A percentile compares a stretch with the other conserved stretches of the same genome.
These are phyloP conservation scores for Dasypolia templi DNA, from an alignment of 2,888 invertebrate genomes.

Conservation along the genomic window DNA sequence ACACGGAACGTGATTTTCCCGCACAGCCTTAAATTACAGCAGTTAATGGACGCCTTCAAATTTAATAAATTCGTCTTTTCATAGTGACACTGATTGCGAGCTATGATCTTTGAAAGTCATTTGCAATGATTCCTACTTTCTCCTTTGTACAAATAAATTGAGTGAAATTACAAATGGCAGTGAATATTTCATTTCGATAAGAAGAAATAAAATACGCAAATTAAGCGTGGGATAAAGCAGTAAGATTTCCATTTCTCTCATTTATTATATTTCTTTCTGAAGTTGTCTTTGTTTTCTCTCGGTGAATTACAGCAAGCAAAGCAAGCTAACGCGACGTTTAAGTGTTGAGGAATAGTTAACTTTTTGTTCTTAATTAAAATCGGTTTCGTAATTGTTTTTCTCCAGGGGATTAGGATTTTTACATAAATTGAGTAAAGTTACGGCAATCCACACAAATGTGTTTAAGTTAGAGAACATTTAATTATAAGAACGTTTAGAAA, in stretches of 20 bases:
- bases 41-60: conserved; percentile 26
- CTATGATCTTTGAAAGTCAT: conserved; percentile 43
- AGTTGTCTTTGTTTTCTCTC: conserved; percentile 24
- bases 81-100: conserved; percentile 38
- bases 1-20: conserved; percentile 22
- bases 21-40: conserved; percentile 14
- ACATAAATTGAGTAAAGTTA: neutral
- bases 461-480: neutral
- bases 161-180: conserved; percentile 43
- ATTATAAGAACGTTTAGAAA: conserved; percentile 11
- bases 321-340: conserved; percentile 14
- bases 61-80: conserved; percentile 31
- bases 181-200: conserved; percentile 48
- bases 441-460: neutral
- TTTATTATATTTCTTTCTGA: conserved; percentile 38
- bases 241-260: conserved; percentile 40
- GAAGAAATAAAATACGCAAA: conserved; percentile 46
- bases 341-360: conserved; percentile 3
- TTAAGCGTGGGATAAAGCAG: conserved; percentile 50
- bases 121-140: conserved; percentile 45
- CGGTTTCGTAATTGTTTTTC: conserved; percentile 8
- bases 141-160: conserved; percentile 45
- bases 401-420: neutral
- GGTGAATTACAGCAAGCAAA: neutral
- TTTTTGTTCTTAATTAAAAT: conserved; percentile 33